Evolutionary conservation across 30 jellyfish, hydroid and myxozoan species (phyloP).

Genomic region (Pelagia noctiluca): DNA sequence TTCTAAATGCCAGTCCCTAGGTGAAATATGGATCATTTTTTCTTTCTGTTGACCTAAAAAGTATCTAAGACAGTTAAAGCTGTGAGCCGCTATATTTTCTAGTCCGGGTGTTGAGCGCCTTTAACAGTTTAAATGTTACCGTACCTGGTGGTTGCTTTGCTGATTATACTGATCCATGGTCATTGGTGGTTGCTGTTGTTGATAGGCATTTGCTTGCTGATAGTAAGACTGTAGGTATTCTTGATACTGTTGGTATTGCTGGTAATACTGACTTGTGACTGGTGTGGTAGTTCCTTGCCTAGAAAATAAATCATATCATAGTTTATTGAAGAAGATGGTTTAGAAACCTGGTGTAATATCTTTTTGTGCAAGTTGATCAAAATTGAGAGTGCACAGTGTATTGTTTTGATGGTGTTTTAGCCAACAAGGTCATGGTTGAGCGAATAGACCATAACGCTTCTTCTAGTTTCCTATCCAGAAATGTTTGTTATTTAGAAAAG

Average conservation of each 20-base stretch:
- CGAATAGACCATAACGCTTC: neutral
- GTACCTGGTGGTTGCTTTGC: slow-evolving; percentile 45
- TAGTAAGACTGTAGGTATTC: slow-evolving; percentile 50
- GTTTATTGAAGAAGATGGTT: too few relatives aligned
- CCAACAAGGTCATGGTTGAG: neutral
- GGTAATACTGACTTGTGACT: slow-evolving; percentile 64
- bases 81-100: neutral
- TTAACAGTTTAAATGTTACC: neutral
- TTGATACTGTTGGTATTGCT: slow-evolving; percentile 71
- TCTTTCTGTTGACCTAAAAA: too few relatives aligned
- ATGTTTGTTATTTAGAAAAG: neutral
- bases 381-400: too few relatives aligned
- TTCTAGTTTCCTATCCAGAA: neutral
- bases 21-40: too few relatives aligned
- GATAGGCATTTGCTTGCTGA: slow-evolving; percentile 50
- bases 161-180: slow-evolving; percentile 40
- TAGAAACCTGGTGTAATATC: neutral
- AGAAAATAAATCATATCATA: neutral
- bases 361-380: neutral
- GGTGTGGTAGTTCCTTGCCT: slow-evolving; percentile 33
- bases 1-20: neutral
- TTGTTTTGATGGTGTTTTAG: neutral
- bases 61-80: neutral
- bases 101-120: neutral
- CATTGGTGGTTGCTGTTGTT: slow-evolving; percentile 35